phyloP scores from a whole-genome alignment of 1,140 invertebrate species.

The Bombus confusus region DNA sequence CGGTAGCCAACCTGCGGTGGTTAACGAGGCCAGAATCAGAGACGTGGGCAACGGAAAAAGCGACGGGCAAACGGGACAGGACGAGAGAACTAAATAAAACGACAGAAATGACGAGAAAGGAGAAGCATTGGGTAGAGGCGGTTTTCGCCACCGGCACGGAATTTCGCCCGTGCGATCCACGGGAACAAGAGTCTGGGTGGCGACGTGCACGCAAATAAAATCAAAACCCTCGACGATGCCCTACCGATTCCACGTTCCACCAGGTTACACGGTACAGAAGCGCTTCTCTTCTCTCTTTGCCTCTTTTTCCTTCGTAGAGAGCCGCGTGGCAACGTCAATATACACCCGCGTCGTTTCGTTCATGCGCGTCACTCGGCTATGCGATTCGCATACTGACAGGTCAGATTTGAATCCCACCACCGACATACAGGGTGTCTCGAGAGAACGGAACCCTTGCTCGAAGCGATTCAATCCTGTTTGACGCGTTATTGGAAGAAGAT shows the following conservation, averaged over 20 bases:
- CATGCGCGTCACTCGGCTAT: slow-evolving; percentile 14
- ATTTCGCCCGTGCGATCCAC: slow-evolving; percentile 1
- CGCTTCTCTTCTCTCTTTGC: too few relatives aligned
- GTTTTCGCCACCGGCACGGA: neutral
- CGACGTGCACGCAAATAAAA: slow-evolving; percentile 29
- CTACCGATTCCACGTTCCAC: slow-evolving; percentile 12
- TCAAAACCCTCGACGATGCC: slow-evolving; percentile 9
- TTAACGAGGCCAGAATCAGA: slow-evolving; percentile 17
- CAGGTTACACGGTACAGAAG: neutral
- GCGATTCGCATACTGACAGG: slow-evolving; percentile 17
- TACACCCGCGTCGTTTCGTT: slow-evolving; percentile 19
- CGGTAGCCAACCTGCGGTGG: neutral
- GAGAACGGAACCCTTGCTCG: neutral
- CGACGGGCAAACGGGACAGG: neutral
- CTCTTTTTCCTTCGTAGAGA: neutral
- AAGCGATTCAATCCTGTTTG: neutral
- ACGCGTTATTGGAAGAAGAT: neutral
- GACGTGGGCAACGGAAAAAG: neutral
- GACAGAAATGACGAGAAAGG: neutral
- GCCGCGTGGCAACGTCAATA: neutral
- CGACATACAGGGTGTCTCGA: neutral
- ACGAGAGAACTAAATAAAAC: neutral
- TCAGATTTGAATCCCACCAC: slow-evolving; percentile 1
- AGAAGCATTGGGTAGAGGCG: neutral
- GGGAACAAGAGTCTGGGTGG: neutral